Base-by-base conservation (phyloP, 23 tunicate species). In the Halocynthia aurantium region DNA sequence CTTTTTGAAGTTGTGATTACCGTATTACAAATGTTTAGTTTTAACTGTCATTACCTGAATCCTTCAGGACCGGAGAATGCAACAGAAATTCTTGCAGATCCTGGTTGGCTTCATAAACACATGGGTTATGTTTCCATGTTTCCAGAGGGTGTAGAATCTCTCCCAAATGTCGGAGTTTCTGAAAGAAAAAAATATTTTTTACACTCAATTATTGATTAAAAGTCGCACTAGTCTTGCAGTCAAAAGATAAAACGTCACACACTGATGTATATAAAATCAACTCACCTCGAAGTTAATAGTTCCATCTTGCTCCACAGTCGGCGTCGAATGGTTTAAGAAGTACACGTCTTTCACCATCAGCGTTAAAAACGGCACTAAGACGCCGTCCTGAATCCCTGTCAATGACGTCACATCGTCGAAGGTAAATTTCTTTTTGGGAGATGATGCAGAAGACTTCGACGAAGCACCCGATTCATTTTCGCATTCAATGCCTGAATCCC, bases 401-500 rank as follows among this genome's bases (percentile, higher is more conserved):
- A 53, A 71, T 44, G 84, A 7, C 9, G 75, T 31, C 17, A 49
- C 62, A 6, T 69, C 60, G 56, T 81, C 84, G 69, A 85, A 85
- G 22, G 78, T 81, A 60, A 89, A 89, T 22, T 73, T 74, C 70
- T 68, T 77, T 64, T 85, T 78, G 0, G 66, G 67, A 7, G 67
- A 66, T 5, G 86, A 82, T 6, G 83, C 22, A 44, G 89, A 53
- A 51, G 82, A 76, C 75, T 80, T 20, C 53, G 76, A 9, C 8
- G 62, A 18, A 0, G 78, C 55, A 10, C 49, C 70, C 10, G 70
- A 65, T 4, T 86, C 92, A 53, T 86, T 81, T 52, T 85, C 97
- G 76, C 84, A 86, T 66, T 92, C 98, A 72, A 92, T 86, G 22
- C 98, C 98, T 10, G 98, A 92, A 73, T 92, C 98, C 10, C 92